These are phyloP conservation scores for Drosophila takahashii DNA, from an alignment of 1,140 invertebrate genomes.

Conservation along the genomic window DNA sequence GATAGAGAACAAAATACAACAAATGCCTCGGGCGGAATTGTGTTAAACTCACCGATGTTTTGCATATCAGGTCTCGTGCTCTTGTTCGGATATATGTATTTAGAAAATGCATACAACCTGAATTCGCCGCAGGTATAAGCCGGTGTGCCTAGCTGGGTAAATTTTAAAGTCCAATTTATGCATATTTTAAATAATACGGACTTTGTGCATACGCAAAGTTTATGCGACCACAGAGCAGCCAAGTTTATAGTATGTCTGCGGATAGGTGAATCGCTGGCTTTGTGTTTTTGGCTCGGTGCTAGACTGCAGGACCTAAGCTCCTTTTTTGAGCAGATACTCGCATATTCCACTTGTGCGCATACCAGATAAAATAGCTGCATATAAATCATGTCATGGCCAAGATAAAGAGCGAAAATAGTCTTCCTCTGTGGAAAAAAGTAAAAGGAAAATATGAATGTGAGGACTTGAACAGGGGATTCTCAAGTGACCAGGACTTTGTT, in stretches of 20 bases:
- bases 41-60: conserved; percentile 28
- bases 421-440: conserved; percentile 15
- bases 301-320: conserved; percentile 25
- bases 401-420: conserved; percentile 75
- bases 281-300: conserved; percentile 33
- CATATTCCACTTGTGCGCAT: conserved; percentile 49
- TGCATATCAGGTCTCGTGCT: conserved; percentile 23
- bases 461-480: background rate
- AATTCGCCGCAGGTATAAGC: conserved; percentile 24
- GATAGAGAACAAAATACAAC: conserved; percentile 5
- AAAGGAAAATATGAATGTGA: conserved; percentile 7
- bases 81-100: conserved; percentile 12
- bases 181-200: conserved; percentile 73
- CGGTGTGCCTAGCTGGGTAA: conserved; percentile 1
- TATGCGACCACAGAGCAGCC: conserved; percentile 39
- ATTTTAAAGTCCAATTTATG: conserved; percentile 74
- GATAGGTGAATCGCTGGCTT: conserved; percentile 52
- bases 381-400: conserved; percentile 78
- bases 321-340: conserved; percentile 27
- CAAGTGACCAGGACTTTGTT: conserved; percentile 28
- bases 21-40: conserved; percentile 8
- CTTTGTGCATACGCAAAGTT: conserved; percentile 55
- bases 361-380: conserved; percentile 73
- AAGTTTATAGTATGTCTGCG: conserved; percentile 20
- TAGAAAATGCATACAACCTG: conserved; percentile 29